A percentile compares a stretch with the other conserved stretches of the same genome.
phyloP scores from a whole-genome alignment of 2,797 vertebrate genomes.

The Lophotriccus pileatus region DNA sequence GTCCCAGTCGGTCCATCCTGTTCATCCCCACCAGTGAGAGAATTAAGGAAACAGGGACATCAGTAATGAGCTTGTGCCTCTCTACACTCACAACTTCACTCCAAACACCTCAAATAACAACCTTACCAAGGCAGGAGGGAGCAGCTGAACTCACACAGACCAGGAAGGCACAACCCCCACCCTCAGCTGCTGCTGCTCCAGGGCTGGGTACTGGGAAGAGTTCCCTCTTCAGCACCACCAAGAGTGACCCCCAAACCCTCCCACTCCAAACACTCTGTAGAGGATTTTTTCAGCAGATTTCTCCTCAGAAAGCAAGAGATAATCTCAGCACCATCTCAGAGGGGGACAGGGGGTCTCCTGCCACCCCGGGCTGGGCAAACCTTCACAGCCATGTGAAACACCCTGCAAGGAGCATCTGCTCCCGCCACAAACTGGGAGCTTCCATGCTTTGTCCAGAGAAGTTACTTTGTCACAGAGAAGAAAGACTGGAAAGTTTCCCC shows the following conservation, averaged over 20 bases:
- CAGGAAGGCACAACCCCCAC: not conserved
- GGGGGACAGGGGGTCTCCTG: not conserved
- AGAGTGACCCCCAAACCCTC: not conserved
- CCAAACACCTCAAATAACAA: not conserved
- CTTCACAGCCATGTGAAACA: fast-evolving
- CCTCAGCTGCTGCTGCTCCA: not conserved
- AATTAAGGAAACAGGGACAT: constrained; percentile 79
- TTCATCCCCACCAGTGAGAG: constrained; percentile 84
- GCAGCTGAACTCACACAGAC: not conserved
- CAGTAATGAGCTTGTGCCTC: not conserved
- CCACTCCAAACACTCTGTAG: not conserved
- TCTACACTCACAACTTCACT: not conserved
- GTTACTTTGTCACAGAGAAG: not conserved
- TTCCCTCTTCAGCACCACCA: not conserved
- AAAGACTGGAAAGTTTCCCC: not conserved
- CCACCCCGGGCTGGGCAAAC: not conserved
- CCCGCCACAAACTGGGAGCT: fast-evolving
- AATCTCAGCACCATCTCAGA: not conserved
- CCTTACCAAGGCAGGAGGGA: not conserved
- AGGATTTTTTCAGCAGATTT: not conserved
- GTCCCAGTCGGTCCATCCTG: constrained; percentile 70
- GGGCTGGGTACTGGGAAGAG: not conserved
- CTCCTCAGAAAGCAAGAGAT: not conserved
- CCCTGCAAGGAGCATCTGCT: not conserved
- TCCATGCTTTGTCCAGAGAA: not conserved